A percentile compares a stretch with the other conserved stretches of the same genome.
These are phyloP conservation scores for Lichenostomus cassidix DNA, from an alignment of 2,113 vertebrate species.

Conservation along the genomic window DNA sequence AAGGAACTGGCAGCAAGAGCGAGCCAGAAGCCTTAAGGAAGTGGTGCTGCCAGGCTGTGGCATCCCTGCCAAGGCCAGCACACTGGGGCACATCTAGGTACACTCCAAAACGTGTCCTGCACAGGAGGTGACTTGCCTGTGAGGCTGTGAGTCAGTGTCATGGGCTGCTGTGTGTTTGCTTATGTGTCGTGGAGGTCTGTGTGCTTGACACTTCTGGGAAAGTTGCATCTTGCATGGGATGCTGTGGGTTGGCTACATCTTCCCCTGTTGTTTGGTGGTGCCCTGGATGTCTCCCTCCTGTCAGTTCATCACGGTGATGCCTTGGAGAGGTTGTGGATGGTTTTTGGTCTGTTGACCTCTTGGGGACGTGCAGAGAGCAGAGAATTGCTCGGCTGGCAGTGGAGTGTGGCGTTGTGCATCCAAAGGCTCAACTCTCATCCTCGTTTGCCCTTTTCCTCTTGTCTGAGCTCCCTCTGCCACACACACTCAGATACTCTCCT, in stretches of 20 bases:
- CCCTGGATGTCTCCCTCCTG: neutral
- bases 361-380: accelerated
- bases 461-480: neutral
- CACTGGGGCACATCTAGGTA: neutral
- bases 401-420: accelerated
- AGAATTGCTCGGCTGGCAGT: accelerated
- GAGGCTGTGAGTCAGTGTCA: constrained; percentile 8
- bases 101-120: neutral
- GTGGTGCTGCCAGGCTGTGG: neutral
- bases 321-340: neutral
- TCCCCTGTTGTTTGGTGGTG: neutral
- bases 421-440: accelerated
- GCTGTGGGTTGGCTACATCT: neutral
- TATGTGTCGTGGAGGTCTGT: accelerated
- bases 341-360: neutral
- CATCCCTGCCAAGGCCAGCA: constrained; percentile 15
- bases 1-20: constrained; percentile 15
- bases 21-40: constrained; percentile 32
- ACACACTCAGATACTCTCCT: neutral
- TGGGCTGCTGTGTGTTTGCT: neutral
- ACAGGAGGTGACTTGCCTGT: neutral
- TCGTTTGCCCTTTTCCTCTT: neutral
- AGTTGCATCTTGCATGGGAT: accelerated
- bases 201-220: neutral
- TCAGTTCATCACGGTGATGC: accelerated